Evolutionary conservation across 1,140 invertebrate genomes (phyloP), one percentile per base, ranked within the genome.

Genomic region (Onthophagus taurus): DNA sequence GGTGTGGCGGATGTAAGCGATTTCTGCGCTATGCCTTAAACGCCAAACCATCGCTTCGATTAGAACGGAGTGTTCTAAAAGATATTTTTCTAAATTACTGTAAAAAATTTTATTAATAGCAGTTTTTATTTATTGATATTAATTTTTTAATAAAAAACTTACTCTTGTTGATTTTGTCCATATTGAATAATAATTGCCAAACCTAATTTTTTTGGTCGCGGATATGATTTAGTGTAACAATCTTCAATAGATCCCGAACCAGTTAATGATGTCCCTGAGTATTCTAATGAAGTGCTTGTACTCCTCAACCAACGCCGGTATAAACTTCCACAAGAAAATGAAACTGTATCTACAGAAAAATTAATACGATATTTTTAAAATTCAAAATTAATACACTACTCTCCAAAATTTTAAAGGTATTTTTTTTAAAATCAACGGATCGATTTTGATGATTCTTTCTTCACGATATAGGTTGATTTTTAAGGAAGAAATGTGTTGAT

Each of bases 1-100:
- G 2, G 63, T 52, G 18, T 63, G 63, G 6, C 69, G 68, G 23
- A 72, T 55, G 41, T 76, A 73, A n/a, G 76, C 72, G 16, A 63
- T 56, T 53, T 81, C 69, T 2, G 78, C 72, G 31, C 76, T 70
- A 49, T 77, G 66, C 7, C 81, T 72, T 21, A 91, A 64, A 36
- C 82, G 74, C 55, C 84, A 80, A 19, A 92, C 60, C 57, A 88
- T 76, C 2, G 80, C 74, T 64, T 91, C 87, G 11, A 93, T 61
- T 16, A 91, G 65, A 0, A 82, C 74, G 30, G 85, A 82, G 53
- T 90, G 85, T 43, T 89, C 82, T 60, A 90, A 77, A 44, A 89
- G 75, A 51, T 82, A 83, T 23, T 68, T 59, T 30, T 81, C 70
- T 61, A 81, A 71, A 49, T 76, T 71, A 56, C 79, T 72, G 49